Percentiles rank a stretch among this genome's conserved stretches.
Conservation (phyloP, 2,888 invertebrate species). For the Chromoteleia sp. region DNA sequence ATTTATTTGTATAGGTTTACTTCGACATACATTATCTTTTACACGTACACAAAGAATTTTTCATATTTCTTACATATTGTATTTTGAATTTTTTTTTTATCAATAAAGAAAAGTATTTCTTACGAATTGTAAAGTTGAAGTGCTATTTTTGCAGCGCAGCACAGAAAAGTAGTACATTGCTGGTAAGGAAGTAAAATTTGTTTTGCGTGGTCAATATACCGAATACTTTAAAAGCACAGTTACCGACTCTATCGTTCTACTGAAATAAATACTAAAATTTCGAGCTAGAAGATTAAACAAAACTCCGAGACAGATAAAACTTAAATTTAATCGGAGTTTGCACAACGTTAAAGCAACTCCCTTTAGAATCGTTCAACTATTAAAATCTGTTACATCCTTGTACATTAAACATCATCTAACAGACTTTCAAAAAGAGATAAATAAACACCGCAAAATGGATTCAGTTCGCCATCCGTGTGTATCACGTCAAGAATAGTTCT, state of each 20-base stretch:
- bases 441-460: slow-evolving; percentile 41
- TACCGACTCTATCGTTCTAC: slow-evolving; percentile 23
- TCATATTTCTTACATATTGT: too few relatives aligned
- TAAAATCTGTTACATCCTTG: slow-evolving; percentile 51
- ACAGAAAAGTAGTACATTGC: neutral
- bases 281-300: slow-evolving; percentile 48
- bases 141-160: neutral
- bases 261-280: slow-evolving; percentile 44
- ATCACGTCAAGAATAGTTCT: slow-evolving; percentile 13
- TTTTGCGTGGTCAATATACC: slow-evolving; percentile 8
- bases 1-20: too few relatives aligned
- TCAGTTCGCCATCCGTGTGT: slow-evolving; percentile 22
- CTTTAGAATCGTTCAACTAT: slow-evolving; percentile 55
- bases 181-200: slow-evolving; percentile 2
- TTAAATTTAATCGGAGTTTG: slow-evolving; percentile 55
- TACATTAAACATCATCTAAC: slow-evolving; percentile 49
- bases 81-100: too few relatives aligned
- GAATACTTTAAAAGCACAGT: slow-evolving; percentile 31
- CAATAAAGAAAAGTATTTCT: too few relatives aligned
- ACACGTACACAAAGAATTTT: too few relatives aligned
- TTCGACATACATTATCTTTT: too few relatives aligned
- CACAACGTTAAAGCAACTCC: slow-evolving; percentile 44
- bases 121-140: neutral
- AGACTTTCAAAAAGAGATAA: slow-evolving; percentile 47
- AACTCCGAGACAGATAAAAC: slow-evolving; percentile 52